Percentiles rank a stretch among this genome's conserved stretches.
Evolutionary conservation across 2,888 invertebrate species (phyloP).

Genomic region (Alloscopus bannaensis): DNA sequence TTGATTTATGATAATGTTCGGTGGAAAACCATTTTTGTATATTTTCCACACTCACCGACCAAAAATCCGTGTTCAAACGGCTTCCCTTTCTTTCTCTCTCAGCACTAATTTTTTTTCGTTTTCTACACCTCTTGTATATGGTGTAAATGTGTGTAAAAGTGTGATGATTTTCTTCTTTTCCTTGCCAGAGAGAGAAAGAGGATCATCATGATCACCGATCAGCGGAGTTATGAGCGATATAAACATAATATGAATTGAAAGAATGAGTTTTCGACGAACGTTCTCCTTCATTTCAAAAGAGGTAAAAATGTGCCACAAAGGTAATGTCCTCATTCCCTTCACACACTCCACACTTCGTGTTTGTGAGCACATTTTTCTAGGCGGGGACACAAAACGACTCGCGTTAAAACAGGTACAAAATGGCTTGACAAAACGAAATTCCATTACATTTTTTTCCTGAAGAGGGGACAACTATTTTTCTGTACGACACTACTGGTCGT

Average conservation of each 20-base stretch:
- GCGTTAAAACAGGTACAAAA: too few species aligned
- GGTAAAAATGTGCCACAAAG: conserved; percentile 35
- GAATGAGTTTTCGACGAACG: too few species aligned
- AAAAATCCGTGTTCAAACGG: conserved; percentile 49
- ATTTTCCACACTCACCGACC: conserved; percentile 68
- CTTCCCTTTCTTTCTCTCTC: conserved; percentile 27
- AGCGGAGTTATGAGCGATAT: conserved; percentile 33
- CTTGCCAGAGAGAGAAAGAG: too few species aligned
- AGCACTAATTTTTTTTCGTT: too few species aligned
- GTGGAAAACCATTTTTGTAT: conserved; percentile 73
- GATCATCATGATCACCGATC: conserved; percentile 33
- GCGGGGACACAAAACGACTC: too few species aligned
- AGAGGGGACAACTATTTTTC: too few species aligned
- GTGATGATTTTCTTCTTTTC: conserved; percentile 35
- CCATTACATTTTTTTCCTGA: too few species aligned
- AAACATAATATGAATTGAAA: conserved; percentile 38
- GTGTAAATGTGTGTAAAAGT: conserved; percentile 9
- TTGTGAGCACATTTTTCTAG: too few species aligned
- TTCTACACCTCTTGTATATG: background rate
- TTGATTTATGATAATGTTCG: conserved; percentile 74
- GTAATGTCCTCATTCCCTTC: conserved; percentile 28
- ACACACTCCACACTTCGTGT: background rate
- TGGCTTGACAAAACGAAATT: too few species aligned
- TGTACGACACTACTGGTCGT: too few species aligned
- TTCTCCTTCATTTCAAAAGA: too few species aligned